Conservation (phyloP, 2,797 vertebrate genomes). For the Euthynnus affinis region DNA sequence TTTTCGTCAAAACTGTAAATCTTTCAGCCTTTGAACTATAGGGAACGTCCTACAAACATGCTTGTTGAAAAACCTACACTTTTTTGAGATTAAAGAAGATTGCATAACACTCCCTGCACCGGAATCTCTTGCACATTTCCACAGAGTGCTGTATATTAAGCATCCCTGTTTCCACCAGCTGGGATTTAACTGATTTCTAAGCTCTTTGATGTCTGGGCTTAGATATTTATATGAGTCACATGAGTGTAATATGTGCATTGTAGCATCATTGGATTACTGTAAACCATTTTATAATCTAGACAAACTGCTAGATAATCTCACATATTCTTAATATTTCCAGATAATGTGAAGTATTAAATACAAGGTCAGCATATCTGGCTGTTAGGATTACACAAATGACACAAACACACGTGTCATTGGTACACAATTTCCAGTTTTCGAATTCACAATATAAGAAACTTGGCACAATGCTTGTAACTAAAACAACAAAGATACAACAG, state of each 20-base stretch:
- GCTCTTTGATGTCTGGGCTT: slow-evolving; percentile 62
- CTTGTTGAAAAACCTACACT: background rate
- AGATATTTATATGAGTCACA: slow-evolving; percentile 57
- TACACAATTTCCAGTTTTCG: background rate
- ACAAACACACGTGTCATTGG: background rate
- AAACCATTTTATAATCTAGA: slow-evolving; percentile 47
- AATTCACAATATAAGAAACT: background rate
- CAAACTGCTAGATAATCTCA: slow-evolving; percentile 54
- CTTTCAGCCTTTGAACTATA: background rate
- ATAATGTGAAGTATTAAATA: slow-evolving; percentile 58
- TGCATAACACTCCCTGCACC: slow-evolving; percentile 47
- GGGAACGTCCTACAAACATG: slow-evolving; percentile 10
- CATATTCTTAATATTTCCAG: slow-evolving; percentile 55
- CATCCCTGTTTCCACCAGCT: slow-evolving; percentile 40
- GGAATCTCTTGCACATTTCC: slow-evolving; percentile 23
- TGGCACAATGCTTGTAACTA: background rate
- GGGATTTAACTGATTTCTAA: slow-evolving; percentile 58
- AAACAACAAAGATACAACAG: slow-evolving; percentile 11
- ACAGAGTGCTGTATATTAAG: slow-evolving; percentile 42
- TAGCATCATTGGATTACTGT: slow-evolving; percentile 68
- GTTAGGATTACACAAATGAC: slow-evolving; percentile 40
- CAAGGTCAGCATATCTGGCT: slow-evolving; percentile 30
- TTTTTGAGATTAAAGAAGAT: slow-evolving; percentile 17
- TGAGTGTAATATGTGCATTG: slow-evolving; percentile 48
- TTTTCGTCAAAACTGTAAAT: background rate